Conservation (phyloP, 2,797 vertebrate genomes). For the Clarias laeviceps region DNA sequence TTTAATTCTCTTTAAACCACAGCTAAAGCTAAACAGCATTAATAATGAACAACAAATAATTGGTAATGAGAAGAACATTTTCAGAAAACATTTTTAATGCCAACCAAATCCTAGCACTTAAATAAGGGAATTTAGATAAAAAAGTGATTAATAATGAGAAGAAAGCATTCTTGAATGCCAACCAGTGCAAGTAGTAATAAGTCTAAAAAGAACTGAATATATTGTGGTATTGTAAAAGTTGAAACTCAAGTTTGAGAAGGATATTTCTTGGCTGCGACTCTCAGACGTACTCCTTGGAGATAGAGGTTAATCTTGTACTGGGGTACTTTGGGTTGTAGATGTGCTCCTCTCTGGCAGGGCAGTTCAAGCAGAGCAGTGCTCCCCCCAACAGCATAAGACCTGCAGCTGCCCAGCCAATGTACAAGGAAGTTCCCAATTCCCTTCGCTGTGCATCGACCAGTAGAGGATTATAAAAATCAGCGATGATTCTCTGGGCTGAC, state of each 20-base stretch:
- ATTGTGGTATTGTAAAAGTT: background rate
- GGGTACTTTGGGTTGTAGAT: slow-evolving; percentile 67
- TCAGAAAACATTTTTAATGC: background rate
- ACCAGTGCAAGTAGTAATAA: background rate
- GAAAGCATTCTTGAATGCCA: background rate
- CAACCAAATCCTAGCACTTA: background rate
- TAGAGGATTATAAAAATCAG: slow-evolving; percentile 79
- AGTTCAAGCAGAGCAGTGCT: slow-evolving; percentile 81
- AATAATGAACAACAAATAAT: background rate
- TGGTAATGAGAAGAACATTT: background rate
- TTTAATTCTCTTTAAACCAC: background rate
- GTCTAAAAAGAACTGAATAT: slow-evolving; percentile 2
- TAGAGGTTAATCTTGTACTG: slow-evolving; percentile 60
- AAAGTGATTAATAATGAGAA: background rate
- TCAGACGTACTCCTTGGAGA: slow-evolving; percentile 72
- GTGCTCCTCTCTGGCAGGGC: slow-evolving; percentile 64
- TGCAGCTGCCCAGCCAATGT: slow-evolving; percentile 87
- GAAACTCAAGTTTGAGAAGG: background rate
- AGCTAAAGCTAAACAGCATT: background rate
- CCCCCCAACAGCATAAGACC: slow-evolving; percentile 83
- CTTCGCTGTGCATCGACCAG: slow-evolving; percentile 71
- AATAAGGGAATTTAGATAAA: background rate
- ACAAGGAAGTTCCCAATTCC: slow-evolving; percentile 87
- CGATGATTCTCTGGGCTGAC: slow-evolving; percentile 75
- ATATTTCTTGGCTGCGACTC: background rate